Percentiles rank a stretch among this genome's conserved stretches.
These are phyloP conservation scores for Semnornis frantzii DNA, from an alignment of 2,113 vertebrate species.

Conservation along the genomic window DNA sequence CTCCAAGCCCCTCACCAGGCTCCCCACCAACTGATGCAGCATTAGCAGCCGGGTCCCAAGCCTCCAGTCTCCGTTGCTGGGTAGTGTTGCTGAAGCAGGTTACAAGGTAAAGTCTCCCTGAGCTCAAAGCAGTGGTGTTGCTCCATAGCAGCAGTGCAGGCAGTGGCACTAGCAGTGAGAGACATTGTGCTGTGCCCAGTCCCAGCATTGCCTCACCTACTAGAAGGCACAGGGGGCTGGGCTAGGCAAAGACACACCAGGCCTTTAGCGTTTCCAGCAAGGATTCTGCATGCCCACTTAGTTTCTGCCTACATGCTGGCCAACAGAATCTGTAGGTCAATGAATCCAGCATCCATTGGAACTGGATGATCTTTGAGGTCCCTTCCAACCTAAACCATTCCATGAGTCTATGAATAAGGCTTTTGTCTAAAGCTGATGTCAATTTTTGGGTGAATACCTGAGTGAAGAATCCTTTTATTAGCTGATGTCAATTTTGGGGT, in stretches of 20 bases:
- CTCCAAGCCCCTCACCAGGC: no score
- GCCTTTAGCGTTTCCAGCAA: background rate
- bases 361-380: no score
- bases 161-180: background rate
- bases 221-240: background rate
- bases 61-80: background rate
- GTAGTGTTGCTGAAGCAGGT: background rate
- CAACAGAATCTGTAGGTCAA: background rate
- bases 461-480: background rate
- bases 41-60: background rate
- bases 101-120: accelerated
- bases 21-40: background rate
- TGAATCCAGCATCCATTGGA: background rate
- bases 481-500: no score
- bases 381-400: no score
- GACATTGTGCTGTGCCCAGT: accelerated
- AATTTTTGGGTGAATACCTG: background rate
- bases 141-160: background rate
- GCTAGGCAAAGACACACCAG: background rate
- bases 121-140: background rate
- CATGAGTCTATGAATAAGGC: background rate
- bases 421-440: background rate
- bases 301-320: background rate
- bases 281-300: background rate
- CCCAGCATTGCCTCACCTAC: accelerated